phyloP scores from a whole-genome alignment of 1,140 invertebrate species.

The Micrasema longulum region DNA sequence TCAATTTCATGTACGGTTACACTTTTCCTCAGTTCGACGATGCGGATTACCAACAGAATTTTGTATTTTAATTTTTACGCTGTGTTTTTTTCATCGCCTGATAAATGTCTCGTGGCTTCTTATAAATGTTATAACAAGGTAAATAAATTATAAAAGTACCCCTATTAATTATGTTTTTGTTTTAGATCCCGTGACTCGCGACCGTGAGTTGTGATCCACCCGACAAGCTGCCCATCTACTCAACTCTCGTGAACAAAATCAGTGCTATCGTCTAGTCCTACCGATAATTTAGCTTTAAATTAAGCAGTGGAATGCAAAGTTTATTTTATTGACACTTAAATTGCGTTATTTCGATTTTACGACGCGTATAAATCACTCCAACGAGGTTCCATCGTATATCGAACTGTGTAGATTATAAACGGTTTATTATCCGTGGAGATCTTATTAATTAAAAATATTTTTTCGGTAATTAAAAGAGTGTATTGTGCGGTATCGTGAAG shows the following conservation, averaged over 20 bases:
- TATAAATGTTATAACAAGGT: too few species aligned
- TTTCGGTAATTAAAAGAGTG: slow-evolving; percentile 5
- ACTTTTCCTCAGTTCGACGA: too few species aligned
- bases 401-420: slow-evolving; percentile 13
- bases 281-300: slow-evolving; percentile 19
- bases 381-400: slow-evolving; percentile 1
- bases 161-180: too few species aligned
- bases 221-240: background rate
- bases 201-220: background rate
- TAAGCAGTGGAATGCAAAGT: slow-evolving; percentile 19
- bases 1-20: too few species aligned
- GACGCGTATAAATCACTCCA: slow-evolving; percentile 14
- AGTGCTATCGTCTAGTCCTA: slow-evolving; percentile 7
- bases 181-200: slow-evolving; percentile 4
- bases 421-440: slow-evolving; percentile 21
- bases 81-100: too few species aligned
- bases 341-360: slow-evolving; percentile 27
- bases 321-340: slow-evolving; percentile 33
- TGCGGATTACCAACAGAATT: too few species aligned
- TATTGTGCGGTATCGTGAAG: background rate
- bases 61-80: too few species aligned
- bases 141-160: too few species aligned
- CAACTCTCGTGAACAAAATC: background rate
- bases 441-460: slow-evolving; percentile 23
- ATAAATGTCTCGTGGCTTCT: too few species aligned